Percentiles rank a stretch among this genome's conserved stretches.
These are phyloP conservation scores for Diplazon laetatorius DNA, from an alignment of 2,888 invertebrate species.

Conservation along the genomic window DNA sequence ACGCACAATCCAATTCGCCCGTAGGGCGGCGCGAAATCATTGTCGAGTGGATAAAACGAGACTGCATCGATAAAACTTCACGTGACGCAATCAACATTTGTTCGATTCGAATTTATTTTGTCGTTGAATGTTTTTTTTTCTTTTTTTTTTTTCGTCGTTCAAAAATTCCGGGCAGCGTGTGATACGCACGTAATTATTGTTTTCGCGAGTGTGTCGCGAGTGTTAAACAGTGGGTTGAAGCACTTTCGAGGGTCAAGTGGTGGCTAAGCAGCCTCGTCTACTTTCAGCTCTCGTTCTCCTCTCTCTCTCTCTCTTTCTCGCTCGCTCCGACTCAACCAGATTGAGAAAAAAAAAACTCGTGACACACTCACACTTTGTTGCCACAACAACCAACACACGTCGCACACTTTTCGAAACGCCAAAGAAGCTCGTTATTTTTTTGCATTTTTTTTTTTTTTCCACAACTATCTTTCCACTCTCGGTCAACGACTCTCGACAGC, in stretches of 20 bases:
- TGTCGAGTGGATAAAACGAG: slow-evolving; percentile 2
- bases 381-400: slow-evolving; percentile 50
- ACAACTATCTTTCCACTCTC: neutral
- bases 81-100: slow-evolving; percentile 14
- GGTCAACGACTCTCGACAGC: neutral
- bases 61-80: neutral
- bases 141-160: no score
- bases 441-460: slow-evolving; percentile 65
- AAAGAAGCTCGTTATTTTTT: slow-evolving; percentile 72
- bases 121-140: neutral
- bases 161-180: no score
- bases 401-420: slow-evolving; percentile 45
- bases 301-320: no score
- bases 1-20: neutral
- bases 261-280: slow-evolving; percentile 62
- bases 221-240: slow-evolving; percentile 72
- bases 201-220: slow-evolving; percentile 41
- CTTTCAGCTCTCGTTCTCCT: no score
- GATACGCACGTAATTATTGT: no score
- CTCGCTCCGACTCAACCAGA: slow-evolving; percentile 65
- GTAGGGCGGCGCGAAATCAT: neutral
- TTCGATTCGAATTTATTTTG: slow-evolving; percentile 23
- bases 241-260: slow-evolving; percentile 72
- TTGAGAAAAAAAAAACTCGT: slow-evolving; percentile 53
- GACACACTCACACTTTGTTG: slow-evolving; percentile 65